Percentiles rank a stretch among this genome's conserved stretches.
Conservation (phyloP, 2,113 vertebrate species). For the Globicephala melas region DNA sequence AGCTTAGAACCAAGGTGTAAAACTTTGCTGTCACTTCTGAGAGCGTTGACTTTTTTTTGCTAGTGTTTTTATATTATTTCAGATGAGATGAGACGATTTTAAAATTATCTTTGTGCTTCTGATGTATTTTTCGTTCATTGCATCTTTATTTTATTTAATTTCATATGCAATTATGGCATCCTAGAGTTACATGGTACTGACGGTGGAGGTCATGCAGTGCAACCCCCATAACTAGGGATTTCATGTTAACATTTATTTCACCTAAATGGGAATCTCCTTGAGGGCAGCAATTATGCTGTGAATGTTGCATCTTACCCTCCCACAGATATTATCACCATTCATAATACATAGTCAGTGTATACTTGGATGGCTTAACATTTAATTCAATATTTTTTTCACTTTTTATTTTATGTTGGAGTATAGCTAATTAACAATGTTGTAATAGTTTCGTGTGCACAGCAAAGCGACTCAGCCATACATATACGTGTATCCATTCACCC, state of each 20-base stretch:
- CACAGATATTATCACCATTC: not conserved
- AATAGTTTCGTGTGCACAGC: no score
- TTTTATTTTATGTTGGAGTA: no score
- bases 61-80: slow-evolving; percentile 19
- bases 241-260: not conserved
- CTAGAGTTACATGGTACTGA: not conserved
- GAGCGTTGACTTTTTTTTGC: not conserved
- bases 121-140: not conserved
- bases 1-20: slow-evolving; percentile 24
- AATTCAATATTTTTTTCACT: not conserved
- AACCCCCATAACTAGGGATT: not conserved
- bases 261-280: not conserved
- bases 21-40: slow-evolving; percentile 5
- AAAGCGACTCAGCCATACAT: no score
- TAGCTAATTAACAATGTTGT: no score
- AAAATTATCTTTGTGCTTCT: not conserved
- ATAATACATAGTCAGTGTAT: not conserved
- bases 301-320: not conserved
- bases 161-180: not conserved
- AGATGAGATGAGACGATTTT: not conserved
- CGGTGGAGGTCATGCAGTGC: not conserved
- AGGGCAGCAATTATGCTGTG: not conserved
- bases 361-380: not conserved
- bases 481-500: no score
- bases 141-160: not conserved